phyloP scores from a whole-genome alignment of 2,113 vertebrate genomes.

The Terrapene triunguis region DNA sequence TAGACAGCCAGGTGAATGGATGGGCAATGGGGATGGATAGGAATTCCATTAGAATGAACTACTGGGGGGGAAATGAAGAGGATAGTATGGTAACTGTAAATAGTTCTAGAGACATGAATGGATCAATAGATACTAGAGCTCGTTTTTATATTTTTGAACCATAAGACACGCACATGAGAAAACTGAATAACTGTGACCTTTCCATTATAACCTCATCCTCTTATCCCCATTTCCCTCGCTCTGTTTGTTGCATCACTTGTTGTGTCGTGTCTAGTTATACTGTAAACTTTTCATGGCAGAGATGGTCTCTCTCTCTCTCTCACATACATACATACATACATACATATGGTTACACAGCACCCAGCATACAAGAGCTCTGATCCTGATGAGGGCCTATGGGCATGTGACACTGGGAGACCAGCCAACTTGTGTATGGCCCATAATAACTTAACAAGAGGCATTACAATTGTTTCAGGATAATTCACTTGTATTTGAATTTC shows the following conservation, averaged over 20 bases:
- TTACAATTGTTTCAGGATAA: too few relatives aligned
- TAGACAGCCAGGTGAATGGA: background rate
- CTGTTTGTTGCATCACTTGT: background rate
- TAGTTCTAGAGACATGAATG: background rate
- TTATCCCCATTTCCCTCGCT: background rate
- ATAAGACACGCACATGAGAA: background rate
- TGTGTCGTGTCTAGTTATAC: background rate
- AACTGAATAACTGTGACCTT: background rate
- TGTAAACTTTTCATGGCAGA: background rate
- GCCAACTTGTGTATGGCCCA: too few relatives aligned
- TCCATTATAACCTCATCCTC: conserved; percentile 10
- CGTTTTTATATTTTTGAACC: background rate
- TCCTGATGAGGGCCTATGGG: too few relatives aligned
- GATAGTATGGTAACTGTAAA: background rate
- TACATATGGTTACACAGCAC: too few relatives aligned
- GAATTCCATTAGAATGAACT: background rate
- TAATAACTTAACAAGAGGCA: too few relatives aligned
- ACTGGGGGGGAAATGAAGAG: background rate
- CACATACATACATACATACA: too few relatives aligned
- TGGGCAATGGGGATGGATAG: background rate
- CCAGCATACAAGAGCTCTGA: too few relatives aligned
- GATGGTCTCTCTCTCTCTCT: too few relatives aligned
- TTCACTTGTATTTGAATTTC: too few relatives aligned
- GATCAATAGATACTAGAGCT: background rate
- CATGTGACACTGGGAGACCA: too few relatives aligned